Base-by-base conservation (phyloP, 2,797 vertebrate genomes). In the Phoeniculus purpureus region DNA sequence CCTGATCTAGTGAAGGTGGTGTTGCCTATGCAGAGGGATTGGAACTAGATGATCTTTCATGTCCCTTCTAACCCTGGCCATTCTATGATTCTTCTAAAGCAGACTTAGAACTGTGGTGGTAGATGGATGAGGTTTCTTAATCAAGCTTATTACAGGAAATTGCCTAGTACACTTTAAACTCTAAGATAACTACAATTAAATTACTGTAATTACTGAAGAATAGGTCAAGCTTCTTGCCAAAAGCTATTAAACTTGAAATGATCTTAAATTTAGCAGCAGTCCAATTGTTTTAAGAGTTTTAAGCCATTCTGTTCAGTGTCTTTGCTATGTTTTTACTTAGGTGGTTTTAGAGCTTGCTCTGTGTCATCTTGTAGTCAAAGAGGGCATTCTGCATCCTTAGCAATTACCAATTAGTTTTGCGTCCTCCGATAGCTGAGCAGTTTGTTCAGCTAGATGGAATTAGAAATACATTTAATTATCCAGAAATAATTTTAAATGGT, bases 171-270 rank as follows among this genome's bases (percentile, higher is more conserved):
- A 86, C 65, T 88, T 91, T 93, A 93, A 91, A 51, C 55, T 82
- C 10, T 71, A 87, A 87, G 91, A 92, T 92, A 94, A 90, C 92
- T 86, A 91, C 71, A 94, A 96, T 94, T 96, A 94, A 96, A 92
- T 93, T 94, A 95, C 72, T 86, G 45, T 94, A 95, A 95, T 85
- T 93, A 78, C 75, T 85, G 37, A 55, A 88, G 81, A 94, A 91
- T 88, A 93, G 91, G 81, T 95, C 91, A 93, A 82, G 65, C 62
- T 86, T 94, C 78, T 96, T 94, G 88, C 90, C 92, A 90, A 91
- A 58, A 89, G 87, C 91, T 90, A 89, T 94, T 94, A 90, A 75
- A 74, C 78, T 90, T 84, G 21, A 74, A 90, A 71, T 62, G 6
- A 81, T 90, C 86, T 93, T 94, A 90, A 92, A 90, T 81, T 92